A percentile compares a stretch with the other conserved stretches of the same genome.
Conservation (phyloP, 2,888 invertebrate genomes). For the Cartodere bifasciata region DNA sequence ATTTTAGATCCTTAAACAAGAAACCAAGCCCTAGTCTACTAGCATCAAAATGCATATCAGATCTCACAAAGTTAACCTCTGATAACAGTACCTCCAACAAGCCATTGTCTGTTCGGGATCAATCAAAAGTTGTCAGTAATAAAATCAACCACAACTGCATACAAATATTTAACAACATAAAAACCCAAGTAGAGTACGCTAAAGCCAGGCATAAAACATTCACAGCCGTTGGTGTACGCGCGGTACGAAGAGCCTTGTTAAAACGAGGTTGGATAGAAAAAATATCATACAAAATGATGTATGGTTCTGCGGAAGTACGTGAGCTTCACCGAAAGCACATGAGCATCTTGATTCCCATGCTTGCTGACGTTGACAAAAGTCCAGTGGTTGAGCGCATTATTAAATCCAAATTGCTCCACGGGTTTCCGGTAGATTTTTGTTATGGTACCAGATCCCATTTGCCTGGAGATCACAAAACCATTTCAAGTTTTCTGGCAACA, state of each 20-base stretch:
- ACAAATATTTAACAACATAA: too few species aligned
- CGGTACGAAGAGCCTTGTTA: slow-evolving; percentile 45
- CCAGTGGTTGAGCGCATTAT: slow-evolving; percentile 29
- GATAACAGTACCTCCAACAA: too few species aligned
- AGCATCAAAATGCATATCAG: too few species aligned
- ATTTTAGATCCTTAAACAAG: too few species aligned
- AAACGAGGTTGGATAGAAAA: slow-evolving; percentile 67
- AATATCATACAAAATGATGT: slow-evolving; percentile 12
- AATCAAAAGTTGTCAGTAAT: too few species aligned
- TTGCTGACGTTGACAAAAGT: slow-evolving; percentile 24
- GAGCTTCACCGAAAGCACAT: slow-evolving; percentile 19
- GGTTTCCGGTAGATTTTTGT: slow-evolving; percentile 54
- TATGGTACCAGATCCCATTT: slow-evolving; percentile 27
- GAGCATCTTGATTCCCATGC: slow-evolving; percentile 19
- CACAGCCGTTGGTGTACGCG: slow-evolving; percentile 39
- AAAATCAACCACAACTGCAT: too few species aligned
- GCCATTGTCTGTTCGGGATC: too few species aligned
- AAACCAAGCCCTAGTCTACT: too few species aligned
- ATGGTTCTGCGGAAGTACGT: slow-evolving; percentile 7
- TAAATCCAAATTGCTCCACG: slow-evolving; percentile 47
- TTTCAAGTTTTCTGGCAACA: slow-evolving; percentile 29
- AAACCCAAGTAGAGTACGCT: slow-evolving; percentile 37
- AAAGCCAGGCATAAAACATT: slow-evolving; percentile 41
- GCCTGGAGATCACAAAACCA: slow-evolving; percentile 26
- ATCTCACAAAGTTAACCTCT: too few species aligned